phyloP scores from a whole-genome alignment of 2,113 vertebrate species.

The Nothocercus julius region DNA sequence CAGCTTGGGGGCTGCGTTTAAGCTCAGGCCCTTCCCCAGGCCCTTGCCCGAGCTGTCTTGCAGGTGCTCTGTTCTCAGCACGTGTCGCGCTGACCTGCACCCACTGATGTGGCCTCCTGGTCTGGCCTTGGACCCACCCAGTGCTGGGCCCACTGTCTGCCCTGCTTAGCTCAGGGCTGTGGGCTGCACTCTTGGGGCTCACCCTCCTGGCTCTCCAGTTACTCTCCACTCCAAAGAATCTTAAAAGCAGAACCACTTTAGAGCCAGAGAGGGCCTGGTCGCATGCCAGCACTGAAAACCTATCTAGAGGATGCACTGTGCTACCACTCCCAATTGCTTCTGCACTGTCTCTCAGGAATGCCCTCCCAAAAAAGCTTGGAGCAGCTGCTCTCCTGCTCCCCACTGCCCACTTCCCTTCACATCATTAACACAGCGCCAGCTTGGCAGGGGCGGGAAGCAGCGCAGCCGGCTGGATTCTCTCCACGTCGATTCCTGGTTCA shows the following conservation, averaged over 20 bases:
- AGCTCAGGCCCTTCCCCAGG: not conserved
- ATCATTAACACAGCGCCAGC: not conserved
- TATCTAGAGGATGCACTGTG: not conserved
- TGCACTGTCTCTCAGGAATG: not conserved
- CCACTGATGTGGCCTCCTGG: accelerated
- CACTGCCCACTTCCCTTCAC: not conserved
- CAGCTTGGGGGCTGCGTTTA: not conserved
- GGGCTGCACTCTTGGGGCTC: accelerated
- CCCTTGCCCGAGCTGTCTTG: not conserved
- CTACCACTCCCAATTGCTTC: not conserved
- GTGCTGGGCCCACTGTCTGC: not conserved
- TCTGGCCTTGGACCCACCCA: not conserved
- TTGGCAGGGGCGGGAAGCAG: not conserved
- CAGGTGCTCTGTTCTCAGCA: accelerated
- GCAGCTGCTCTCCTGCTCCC: not conserved
- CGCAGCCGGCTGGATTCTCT: not conserved
- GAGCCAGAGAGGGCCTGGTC: not conserved
- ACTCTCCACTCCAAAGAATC: not conserved
- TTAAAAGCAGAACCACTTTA: not conserved
- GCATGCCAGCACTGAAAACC: not conserved
- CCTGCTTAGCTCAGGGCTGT: not conserved
- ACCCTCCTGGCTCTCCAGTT: not conserved
- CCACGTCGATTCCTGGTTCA: not conserved
- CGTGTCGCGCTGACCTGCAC: not conserved
- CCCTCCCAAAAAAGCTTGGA: not conserved